phyloP scores from a whole-genome alignment of 2,888 invertebrate species.

The Therioaphis trifolii region DNA sequence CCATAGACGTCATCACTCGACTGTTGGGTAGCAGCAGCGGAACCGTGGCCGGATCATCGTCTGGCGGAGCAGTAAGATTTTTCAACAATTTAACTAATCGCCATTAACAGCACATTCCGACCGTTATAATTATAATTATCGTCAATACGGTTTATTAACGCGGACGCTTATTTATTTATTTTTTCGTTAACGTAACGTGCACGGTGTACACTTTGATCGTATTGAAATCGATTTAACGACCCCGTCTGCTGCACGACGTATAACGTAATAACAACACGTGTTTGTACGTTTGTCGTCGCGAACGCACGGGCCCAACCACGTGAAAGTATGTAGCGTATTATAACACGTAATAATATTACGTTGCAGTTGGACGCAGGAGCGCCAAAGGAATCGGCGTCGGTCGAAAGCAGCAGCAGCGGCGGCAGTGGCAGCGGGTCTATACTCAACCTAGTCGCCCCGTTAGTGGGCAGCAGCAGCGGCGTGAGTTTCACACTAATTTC shows the following conservation, averaged over 20 bases:
- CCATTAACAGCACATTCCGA: too few species aligned
- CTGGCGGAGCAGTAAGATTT: conserved; percentile 8
- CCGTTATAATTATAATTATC: too few species aligned
- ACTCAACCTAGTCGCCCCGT: conserved; percentile 62
- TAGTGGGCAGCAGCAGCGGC: conserved; percentile 42
- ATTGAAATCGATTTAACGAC: too few species aligned
- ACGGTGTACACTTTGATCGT: too few species aligned
- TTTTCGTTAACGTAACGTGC: too few species aligned
- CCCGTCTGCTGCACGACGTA: neutral
- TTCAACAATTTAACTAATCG: too few species aligned
- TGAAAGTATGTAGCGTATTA: neutral
- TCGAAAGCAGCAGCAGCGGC: conserved; percentile 27
- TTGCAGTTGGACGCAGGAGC: neutral
- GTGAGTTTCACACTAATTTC: neutral
- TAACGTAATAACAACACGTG: too few species aligned
- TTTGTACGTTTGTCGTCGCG: too few species aligned
- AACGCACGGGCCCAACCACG: too few species aligned
- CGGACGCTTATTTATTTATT: too few species aligned
- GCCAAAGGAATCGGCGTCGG: neutral
- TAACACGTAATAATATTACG: neutral
- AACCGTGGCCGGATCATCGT: conserved; percentile 31
- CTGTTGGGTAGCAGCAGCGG: conserved; percentile 67
- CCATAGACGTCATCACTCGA: conserved; percentile 66
- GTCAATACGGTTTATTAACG: too few species aligned
- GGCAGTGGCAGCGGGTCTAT: conserved; percentile 63